Percentiles rank a stretch among this genome's conserved stretches.
phyloP scores from a whole-genome alignment of 2,113 vertebrate species.

The human (Homo sapiens) region DNA sequence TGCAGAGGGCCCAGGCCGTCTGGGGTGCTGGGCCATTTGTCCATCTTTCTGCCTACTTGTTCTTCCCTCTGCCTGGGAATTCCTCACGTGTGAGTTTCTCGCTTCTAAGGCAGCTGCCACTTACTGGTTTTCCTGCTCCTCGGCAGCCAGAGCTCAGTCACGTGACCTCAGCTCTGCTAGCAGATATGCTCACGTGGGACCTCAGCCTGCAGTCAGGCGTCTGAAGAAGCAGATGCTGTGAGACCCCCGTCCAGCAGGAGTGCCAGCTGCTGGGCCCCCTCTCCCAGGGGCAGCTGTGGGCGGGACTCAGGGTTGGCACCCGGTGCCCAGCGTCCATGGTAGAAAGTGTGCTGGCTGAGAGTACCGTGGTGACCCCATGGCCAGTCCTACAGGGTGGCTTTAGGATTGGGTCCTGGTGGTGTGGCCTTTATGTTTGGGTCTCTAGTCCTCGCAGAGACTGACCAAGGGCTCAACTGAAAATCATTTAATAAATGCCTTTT shows the following conservation, averaged over 20 bases:
- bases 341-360: too few species aligned
- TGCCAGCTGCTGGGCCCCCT: background rate
- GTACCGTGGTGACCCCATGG: rapidly evolving
- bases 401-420: background rate
- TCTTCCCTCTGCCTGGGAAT: background rate
- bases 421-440: background rate
- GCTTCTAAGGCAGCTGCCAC: background rate
- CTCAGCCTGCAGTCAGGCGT: rapidly evolving
- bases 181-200: rapidly evolving
- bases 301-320: too few species aligned
- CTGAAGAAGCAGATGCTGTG: background rate
- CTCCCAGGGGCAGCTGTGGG: background rate
- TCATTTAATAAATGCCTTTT: background rate
- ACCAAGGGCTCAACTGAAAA: background rate
- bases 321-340: background rate
- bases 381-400: background rate
- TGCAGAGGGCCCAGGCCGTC: background rate
- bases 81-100: background rate
- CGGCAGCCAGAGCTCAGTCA: background rate
- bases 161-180: background rate
- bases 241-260: background rate
- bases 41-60: background rate
- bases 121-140: background rate
- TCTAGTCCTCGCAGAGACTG: background rate
- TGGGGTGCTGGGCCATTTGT: rapidly evolving